Evolutionary conservation across 2,113 vertebrate species (phyloP), one percentile per base, ranked within the genome.

Genomic region (Suricata suricatta): DNA sequence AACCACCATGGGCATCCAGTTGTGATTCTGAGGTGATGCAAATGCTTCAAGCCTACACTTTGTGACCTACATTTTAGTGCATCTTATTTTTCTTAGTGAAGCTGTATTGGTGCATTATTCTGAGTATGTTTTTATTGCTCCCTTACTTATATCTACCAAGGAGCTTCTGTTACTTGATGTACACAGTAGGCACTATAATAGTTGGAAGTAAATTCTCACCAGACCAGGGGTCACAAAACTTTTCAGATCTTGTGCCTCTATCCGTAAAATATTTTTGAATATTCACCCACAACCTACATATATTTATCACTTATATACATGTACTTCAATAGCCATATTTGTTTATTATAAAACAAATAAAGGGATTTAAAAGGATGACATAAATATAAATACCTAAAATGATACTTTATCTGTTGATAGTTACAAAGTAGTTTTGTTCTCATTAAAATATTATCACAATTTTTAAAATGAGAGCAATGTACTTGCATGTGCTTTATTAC

Each of bases 401-500:
- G 27, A 41, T n/a, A 74, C 38, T 80, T 82, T 76, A 25, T 80
- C 52, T 95, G 19, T 82, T 84, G 71, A 77, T 72, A 16, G 47
- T 63, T 83, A 95, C 15, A 69, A 82, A 90, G 72, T 95, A 80
- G 15, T 81, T 95, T 88, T 96, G 14, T 9, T 90, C 33, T 66
- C n/a, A 52, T 84, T 66, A 93, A 95, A 93, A 38, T 96, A 86
- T 69, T 60, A 15, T 72, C 54, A 29, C 7, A 11, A 23, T 63
- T 93, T 97, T 90, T 29, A 90, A 94, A 76, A 5, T 69, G 41
- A 82, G 41, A 69, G 50, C 25, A 69, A 80, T 57, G 5, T 54
- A 4, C 27, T 66, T 91, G 38, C 69, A 21, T 88, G 50, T 93
- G 7, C 27, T 72, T 93, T 89, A 72, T 93, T 85, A 63, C 13